Conservation (phyloP, 2,113 vertebrate species). For the Vidua chalybeata region DNA sequence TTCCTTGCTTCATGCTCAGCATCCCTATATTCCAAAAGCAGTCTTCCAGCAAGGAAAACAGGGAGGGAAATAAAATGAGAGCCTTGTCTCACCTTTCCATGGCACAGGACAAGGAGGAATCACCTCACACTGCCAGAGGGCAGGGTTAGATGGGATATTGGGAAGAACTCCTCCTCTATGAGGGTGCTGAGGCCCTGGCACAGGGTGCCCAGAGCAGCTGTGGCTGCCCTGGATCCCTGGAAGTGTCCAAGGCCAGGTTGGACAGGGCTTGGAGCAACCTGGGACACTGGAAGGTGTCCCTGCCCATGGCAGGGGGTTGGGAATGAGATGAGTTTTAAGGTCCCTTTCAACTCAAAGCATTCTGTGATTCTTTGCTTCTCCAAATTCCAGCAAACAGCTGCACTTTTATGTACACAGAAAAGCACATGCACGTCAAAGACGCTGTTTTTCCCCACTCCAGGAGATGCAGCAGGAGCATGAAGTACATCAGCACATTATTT, state of each 20-base stretch:
- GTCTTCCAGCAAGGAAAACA: not conserved
- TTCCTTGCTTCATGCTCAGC: not conserved
- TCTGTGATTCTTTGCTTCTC: not conserved
- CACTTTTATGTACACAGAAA: not conserved
- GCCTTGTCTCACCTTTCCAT: not conserved
- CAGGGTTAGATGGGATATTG: rapidly evolving
- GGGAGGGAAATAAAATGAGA: not conserved
- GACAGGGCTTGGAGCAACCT: not conserved
- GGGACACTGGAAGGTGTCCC: not conserved
- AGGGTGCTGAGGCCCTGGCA: not conserved
- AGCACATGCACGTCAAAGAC: no score
- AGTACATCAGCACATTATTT: no score
- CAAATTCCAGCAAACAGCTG: not conserved
- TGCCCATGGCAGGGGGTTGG: not conserved
- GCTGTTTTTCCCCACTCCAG: no score
- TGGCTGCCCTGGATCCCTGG: not conserved
- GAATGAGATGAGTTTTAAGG: not conserved
- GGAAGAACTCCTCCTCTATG: not conserved
- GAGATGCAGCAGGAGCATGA: no score
- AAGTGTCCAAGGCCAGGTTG: rapidly evolving
- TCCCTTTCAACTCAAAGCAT: not conserved
- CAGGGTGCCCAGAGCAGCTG: not conserved
- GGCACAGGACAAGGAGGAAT: not conserved
- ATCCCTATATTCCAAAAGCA: not conserved
- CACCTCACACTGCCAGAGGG: not conserved